Conservation (phyloP, 2,797 vertebrate species). For the Oceanodroma leucorhoa region DNA sequence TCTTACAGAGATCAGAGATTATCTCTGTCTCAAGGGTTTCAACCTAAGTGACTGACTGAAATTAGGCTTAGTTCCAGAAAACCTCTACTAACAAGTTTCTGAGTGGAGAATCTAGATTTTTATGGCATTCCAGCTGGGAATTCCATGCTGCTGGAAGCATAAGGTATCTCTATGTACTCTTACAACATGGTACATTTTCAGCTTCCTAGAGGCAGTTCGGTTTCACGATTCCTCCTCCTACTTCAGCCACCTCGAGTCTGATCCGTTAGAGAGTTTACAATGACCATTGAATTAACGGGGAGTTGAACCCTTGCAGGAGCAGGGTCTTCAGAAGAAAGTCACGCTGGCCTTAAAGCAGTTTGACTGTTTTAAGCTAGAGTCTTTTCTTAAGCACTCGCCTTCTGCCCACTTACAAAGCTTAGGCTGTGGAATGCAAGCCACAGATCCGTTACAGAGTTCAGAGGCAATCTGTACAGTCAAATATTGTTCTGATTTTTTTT, state of each 20-base stretch:
- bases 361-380: not conserved
- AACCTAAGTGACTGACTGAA: not conserved
- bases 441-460: not conserved
- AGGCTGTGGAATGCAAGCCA: not conserved
- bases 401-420: not conserved
- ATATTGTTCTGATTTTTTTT: not conserved
- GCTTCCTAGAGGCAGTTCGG: not conserved
- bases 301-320: not conserved
- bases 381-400: not conserved
- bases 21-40: not conserved
- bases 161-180: not conserved
- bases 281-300: not conserved
- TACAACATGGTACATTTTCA: not conserved
- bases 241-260: not conserved
- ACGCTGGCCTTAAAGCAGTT: not conserved
- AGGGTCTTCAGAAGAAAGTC: not conserved
- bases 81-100: not conserved
- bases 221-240: not conserved
- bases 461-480: not conserved
- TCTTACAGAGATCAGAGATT: not conserved
- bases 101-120: not conserved
- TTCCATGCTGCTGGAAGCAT: not conserved
- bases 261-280: not conserved
- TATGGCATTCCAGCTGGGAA: not conserved
- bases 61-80: not conserved